Evolutionary conservation across 2,113 vertebrate species (phyloP), one percentile per base, ranked within the genome.

Genomic region (Coregonus clupeaformis): DNA sequence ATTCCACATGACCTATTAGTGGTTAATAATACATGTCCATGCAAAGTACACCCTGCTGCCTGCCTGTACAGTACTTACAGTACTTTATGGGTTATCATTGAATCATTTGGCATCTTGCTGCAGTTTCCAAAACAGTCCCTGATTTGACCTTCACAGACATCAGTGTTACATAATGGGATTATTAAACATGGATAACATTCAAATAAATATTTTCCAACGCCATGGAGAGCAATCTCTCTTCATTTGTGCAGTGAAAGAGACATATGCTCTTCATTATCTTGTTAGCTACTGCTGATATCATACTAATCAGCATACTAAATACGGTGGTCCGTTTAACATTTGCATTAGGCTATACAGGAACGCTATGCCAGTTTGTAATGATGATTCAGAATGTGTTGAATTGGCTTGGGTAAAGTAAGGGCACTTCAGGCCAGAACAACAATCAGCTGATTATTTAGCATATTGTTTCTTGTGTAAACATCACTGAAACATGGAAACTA

Each of bases 261-360:
- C 83, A 84, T 66, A 73, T 80, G 77, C 77, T 76, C 75, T 74
- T 45, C 42, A 82, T 87, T 87, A 86, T 71, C 80, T 66, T 47
- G 66, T 71, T 32, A 52, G 81, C 81, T 80, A 80, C 80, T 69
- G 59, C 16, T 12, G 78, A 74, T 22, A 62, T 14, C 81, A 68
- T 6, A 65, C 13, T 66, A 80, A 82, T 73, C 67, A 60, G 71
- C 73, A 81, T 69, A 64, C 45, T 59, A 55, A 77, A 69, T 62
- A 81, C 11, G 36, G 79, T 59, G 75, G 70, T 57, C 32, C 65
- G 73, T 81, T 64, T 22, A 22, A 29, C 64, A 65, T 27, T 1
- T 65, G 25, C 13, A 65, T 65, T 7, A 77, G 73, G 82, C 3
- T 52, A 16, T 52, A 52, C 49, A 18, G 12, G 49, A 52, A 5